phyloP scores from a whole-genome alignment of 1,140 invertebrate genomes.

The Drosophila suzukii region DNA sequence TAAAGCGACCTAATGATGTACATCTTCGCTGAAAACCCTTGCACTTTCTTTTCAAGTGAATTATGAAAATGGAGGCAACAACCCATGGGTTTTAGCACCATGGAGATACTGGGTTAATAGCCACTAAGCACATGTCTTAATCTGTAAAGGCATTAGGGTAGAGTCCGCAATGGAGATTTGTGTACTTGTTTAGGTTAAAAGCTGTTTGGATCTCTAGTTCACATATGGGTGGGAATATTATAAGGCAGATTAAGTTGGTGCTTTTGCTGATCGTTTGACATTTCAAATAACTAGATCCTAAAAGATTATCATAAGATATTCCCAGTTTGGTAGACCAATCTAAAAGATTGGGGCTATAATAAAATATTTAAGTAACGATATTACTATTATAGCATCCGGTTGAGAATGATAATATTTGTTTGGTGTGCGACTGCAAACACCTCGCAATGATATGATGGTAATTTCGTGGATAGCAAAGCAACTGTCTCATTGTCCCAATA shows the following conservation, averaged over 20 bases:
- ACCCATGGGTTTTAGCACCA: conserved; percentile 16
- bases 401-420: conserved; percentile 3
- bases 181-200: neutral
- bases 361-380: neutral
- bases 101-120: conserved; percentile 12
- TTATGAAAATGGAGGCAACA: conserved; percentile 26
- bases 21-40: conserved; percentile 22
- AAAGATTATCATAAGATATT: neutral
- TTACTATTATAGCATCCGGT: neutral
- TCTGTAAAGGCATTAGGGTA: neutral
- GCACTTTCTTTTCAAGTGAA: conserved; percentile 35
- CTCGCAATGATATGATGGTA: conserved; percentile 34
- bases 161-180: neutral
- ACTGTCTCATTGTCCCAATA: conserved; percentile 50
- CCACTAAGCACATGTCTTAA: neutral
- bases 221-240: neutral
- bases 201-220: neutral
- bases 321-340: neutral
- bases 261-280: neutral
- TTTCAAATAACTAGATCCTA: neutral
- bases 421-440: conserved; percentile 30
- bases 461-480: conserved; percentile 37
- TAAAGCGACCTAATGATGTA: conserved; percentile 30
- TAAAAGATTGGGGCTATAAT: neutral
- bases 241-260: neutral